Base-by-base conservation (phyloP, 2,888 invertebrate genomes). In the Drosophila barbarae region DNA sequence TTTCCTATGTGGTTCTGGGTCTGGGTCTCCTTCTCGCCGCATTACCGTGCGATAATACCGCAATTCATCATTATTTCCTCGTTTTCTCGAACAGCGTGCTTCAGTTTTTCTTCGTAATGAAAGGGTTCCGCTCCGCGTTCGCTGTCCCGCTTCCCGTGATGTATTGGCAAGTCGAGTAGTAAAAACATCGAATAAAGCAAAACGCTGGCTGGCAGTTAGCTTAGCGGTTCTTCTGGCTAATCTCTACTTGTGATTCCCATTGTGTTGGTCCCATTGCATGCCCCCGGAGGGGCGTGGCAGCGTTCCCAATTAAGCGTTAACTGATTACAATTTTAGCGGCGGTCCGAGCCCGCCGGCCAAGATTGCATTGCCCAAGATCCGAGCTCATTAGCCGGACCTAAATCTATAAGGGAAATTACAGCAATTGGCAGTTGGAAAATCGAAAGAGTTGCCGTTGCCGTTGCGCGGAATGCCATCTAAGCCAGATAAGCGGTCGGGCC, bases 41-140 rank as follows among this genome's bases (percentile, higher is more conserved):
- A 79, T 82, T 84, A 80, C 77, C 77, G 73, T 80, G 80, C 80
- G 77, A 79, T 83, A 86, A 87, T 87, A 72, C 81, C 76, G 77
- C 85, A 84, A 86, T 87, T 86, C 86, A 86, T 87, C 87, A 86
- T 86, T 86, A 86, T 85, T 83, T 74, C 77, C 76, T 76, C 66
- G 73, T 71, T 69, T 61, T 49, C 56, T 34, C 23, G 23, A 41
- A n/a, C 39, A 60, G 50, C 15, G 38, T 44, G 58, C 49, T 44
- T 49, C 35, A 54, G 38, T 51, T 57, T 49, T 44, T 36, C 39
- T 23, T 57, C 71, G 46, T 82, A 84, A 82, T 82, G 75, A 76
- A 79, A 82, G 84, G 77, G 72, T 79, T 84, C 72, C 72, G 69
- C 77, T 71, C 12, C 15, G 49, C 38, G 51, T 32, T 50, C 59